Evolutionary conservation across 2,888 invertebrate species (phyloP), one percentile per base, ranked within the genome.

Genomic region (Serripes groenlandicus): DNA sequence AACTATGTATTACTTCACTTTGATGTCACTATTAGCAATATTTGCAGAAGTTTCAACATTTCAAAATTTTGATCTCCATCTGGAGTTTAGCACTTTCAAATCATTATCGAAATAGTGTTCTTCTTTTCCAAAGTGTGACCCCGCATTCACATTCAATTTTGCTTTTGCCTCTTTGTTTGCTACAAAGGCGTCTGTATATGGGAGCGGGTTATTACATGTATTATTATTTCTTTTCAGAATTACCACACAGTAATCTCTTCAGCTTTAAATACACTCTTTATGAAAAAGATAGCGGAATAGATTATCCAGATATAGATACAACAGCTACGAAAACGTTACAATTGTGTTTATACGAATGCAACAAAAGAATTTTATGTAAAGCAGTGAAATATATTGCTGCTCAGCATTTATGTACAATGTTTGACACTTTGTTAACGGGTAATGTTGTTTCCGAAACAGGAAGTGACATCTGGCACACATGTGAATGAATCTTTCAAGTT

Each of bases 221-320:
- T n/a, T n/a, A n/a, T n/a, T n/a, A n/a, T 49, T 49, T 56, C n/a
- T n/a, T 26, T 60, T 60, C 60, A 60, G 60, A 28, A 9, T 28
- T 30, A 28, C 0, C 28, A 28, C 18, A 18, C 18, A 18, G 60
- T 60, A 3, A 60, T 30, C 5, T 60, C 4, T 9, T 28, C 60
- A 7, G 18, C 7, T 18, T 30, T 15, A 60, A 28, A 28, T 15
- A 28, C 60, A 60, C 18, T 18, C 28, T 60, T 23, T 60, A 60
- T 28, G 28, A 60, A 18, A 60, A 28, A 18, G 30, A 60, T 18
- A 28, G 28, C 60, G 15, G 60, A 4, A 5, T 60, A 9, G 60
- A 60, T 30, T 60, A 60, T 60, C 60, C 60, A 30, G 28, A 60
- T 60, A 60, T 60, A 23, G 60, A 30, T 28, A 28, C 7, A 23